Conservation (phyloP, 2,113 vertebrate species). For the Osmerus eperlanus region DNA sequence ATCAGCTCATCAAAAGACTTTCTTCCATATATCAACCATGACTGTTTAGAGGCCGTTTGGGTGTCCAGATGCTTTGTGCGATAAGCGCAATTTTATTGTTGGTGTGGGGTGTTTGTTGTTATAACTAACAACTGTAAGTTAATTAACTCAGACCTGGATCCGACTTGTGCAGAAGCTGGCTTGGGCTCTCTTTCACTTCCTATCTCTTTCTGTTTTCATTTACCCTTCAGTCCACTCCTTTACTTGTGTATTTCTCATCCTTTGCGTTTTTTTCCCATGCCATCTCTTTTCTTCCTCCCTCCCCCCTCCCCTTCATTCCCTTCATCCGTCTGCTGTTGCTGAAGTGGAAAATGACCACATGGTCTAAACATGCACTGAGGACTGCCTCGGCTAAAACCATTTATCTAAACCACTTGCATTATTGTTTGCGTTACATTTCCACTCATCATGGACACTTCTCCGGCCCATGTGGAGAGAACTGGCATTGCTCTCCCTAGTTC, state of each 20-base stretch:
- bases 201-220: not conserved
- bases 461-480: not conserved
- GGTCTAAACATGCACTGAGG: slow-evolving; percentile 40
- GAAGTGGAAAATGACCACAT: slow-evolving; percentile 41
- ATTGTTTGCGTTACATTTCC: not conserved
- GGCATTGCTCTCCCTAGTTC: not conserved
- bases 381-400: slow-evolving; percentile 24
- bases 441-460: not conserved
- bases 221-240: not conserved
- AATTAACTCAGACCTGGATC: no score
- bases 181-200: not conserved
- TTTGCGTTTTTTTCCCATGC: not conserved
- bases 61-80: no score
- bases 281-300: not conserved
- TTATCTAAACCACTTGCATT: not conserved
- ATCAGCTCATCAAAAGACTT: no score
- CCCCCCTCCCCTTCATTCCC: not conserved
- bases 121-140: no score
- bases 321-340: slow-evolving; percentile 24
- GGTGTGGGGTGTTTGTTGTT: no score
- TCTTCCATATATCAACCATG: no score
- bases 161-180: not conserved
- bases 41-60: no score
- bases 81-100: no score
- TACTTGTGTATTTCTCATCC: not conserved